phyloP scores from a whole-genome alignment of 2,888 invertebrate genomes.

The Kuschelorhynchus macadamiae region DNA sequence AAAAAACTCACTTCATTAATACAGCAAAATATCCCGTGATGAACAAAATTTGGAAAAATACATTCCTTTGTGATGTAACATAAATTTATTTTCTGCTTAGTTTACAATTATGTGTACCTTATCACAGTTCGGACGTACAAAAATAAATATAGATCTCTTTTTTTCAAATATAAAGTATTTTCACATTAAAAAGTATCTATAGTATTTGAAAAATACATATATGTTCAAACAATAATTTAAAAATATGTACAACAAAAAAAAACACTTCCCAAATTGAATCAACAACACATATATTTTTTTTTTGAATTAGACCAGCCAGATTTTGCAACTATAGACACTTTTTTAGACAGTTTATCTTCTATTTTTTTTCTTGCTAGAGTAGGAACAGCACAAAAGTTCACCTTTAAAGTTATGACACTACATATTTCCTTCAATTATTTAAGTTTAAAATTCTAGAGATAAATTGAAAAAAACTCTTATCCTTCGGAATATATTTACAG shows the following conservation, averaged over 20 bases:
- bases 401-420: no score
- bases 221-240: no score
- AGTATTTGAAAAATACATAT: neutral
- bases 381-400: no score
- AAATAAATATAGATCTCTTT: constrained; percentile 46
- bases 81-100: constrained; percentile 38
- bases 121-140: constrained; percentile 48
- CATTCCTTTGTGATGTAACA: constrained; percentile 45
- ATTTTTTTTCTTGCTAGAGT: no score
- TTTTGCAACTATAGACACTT: constrained; percentile 26
- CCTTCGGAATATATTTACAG: no score
- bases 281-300: no score
- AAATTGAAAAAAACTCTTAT: no score
- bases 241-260: neutral
- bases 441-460: no score
- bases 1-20: constrained; percentile 8
- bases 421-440: no score
- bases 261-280: neutral
- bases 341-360: no score
- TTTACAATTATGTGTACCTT: constrained; percentile 44
- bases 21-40: constrained; percentile 28
- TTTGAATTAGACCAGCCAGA: constrained; percentile 4
- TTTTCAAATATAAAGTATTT: constrained; percentile 25
- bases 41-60: constrained; percentile 42
- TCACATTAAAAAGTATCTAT: constrained; percentile 24